Conservation (phyloP, 2,113 vertebrate genomes). For the Syngnathus scovelli region DNA sequence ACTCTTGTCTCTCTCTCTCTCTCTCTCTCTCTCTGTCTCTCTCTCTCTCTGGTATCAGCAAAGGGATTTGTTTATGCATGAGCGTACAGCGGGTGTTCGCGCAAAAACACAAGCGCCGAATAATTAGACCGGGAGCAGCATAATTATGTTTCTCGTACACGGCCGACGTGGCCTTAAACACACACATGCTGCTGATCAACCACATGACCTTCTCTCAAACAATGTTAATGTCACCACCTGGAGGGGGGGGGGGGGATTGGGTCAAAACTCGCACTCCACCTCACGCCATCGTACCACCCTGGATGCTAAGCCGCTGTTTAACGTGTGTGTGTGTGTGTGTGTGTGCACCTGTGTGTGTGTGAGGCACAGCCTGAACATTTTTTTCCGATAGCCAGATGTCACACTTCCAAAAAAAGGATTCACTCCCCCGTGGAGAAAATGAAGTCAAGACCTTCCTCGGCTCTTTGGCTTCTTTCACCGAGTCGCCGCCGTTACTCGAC, state of each 20-base stretch:
- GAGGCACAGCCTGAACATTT: constrained; percentile 8
- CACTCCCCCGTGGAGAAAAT: constrained; percentile 36
- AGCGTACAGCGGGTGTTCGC: constrained; percentile 30
- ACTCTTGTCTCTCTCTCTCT: too few species aligned
- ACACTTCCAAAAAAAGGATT: constrained; percentile 63
- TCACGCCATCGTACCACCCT: neutral
- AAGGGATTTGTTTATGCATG: constrained; percentile 29
- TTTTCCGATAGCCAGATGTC: constrained; percentile 60
- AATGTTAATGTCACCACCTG: constrained; percentile 66
- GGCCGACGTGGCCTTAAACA: constrained; percentile 5
- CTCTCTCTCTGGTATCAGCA: neutral
- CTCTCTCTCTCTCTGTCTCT: neutral
- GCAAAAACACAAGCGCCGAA: constrained; percentile 27
- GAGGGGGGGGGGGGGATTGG: constrained; percentile 25
- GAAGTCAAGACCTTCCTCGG: constrained; percentile 49
- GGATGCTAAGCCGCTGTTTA: constrained; percentile 44
- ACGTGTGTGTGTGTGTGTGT: constrained; percentile 7
- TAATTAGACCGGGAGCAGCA: constrained; percentile 36
- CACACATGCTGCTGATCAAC: constrained; percentile 47
- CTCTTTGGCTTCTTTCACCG: constrained; percentile 30
- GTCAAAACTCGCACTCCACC: constrained; percentile 5
- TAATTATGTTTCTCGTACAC: constrained; percentile 29
- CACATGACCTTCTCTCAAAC: constrained; percentile 61
- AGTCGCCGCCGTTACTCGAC: constrained; percentile 35
- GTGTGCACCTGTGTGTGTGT: constrained; percentile 7